phyloP scores from a whole-genome alignment of 2,797 vertebrate species.

The Schizothorax lantsangensis region DNA sequence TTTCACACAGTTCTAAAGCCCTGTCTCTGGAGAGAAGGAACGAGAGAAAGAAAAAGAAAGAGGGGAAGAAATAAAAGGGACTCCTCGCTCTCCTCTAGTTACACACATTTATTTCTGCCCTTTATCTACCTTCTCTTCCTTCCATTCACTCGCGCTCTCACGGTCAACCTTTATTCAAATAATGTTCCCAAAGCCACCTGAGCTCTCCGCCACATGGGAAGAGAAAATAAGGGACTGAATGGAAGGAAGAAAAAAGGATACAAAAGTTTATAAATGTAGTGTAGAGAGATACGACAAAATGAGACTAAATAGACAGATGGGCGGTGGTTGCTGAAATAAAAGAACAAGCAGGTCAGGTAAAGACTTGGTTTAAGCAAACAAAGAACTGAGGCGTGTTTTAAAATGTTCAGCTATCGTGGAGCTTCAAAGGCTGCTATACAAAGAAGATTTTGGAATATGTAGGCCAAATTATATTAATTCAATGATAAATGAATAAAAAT shows the following conservation, averaged over 20 bases:
- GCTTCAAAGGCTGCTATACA: neutral
- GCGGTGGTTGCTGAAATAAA: conserved; percentile 29
- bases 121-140: conserved; percentile 52
- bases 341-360: conserved; percentile 4
- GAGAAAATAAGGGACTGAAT: conserved; percentile 38
- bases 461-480: neutral
- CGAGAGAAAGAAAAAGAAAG: conserved; percentile 60
- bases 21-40: conserved; percentile 67
- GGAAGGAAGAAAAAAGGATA: conserved; percentile 45
- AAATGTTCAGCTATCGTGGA: neutral
- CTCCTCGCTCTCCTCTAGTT: conserved; percentile 66
- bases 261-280: conserved; percentile 29
- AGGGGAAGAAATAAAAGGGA: conserved; percentile 65
- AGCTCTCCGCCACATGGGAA: conserved; percentile 39
- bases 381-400: conserved; percentile 1
- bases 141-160: conserved; percentile 61
- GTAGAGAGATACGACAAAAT: neutral
- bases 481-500: neutral
- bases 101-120: conserved; percentile 53
- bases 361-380: conserved; percentile 12
- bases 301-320: conserved; percentile 35
- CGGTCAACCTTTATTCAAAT: conserved; percentile 63
- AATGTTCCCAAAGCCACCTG: conserved; percentile 60
- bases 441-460: neutral
- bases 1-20: conserved; percentile 74